phyloP scores from a whole-genome alignment of 2,113 vertebrate genomes.

The Neomonachus schauinslandi region DNA sequence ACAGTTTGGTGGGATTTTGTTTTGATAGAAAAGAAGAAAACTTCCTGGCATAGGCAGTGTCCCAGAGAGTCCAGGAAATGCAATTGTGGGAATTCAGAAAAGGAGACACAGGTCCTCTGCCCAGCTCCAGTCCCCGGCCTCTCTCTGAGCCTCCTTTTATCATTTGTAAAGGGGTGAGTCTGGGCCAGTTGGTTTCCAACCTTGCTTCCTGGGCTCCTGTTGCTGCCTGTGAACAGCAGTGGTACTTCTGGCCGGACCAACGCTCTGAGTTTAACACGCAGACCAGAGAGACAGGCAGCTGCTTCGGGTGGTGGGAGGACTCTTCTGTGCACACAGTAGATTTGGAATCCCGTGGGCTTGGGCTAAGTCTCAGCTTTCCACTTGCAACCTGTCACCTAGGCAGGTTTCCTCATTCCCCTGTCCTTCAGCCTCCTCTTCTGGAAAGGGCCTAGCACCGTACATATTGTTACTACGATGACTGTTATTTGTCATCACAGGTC shows the following conservation, averaged over 20 bases:
- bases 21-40: conserved; percentile 39
- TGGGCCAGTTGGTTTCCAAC: not conserved
- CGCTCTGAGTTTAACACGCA: not conserved
- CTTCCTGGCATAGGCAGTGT: not conserved
- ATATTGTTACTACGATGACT: too few species aligned
- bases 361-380: not conserved
- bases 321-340: not conserved
- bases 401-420: not conserved
- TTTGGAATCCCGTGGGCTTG: not conserved
- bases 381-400: not conserved
- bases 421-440: not conserved
- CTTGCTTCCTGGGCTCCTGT: not conserved
- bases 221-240: not conserved
- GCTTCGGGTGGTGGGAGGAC: fast-evolving
- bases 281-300: not conserved
- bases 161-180: not conserved
- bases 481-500: not conserved
- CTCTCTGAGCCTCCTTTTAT: not conserved
- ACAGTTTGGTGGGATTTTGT: not conserved
- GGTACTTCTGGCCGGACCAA: not conserved
- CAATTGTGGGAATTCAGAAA: not conserved
- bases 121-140: not conserved
- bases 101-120: not conserved
- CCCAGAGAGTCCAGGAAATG: not conserved
- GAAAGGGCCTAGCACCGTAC: not conserved